Conservation (phyloP, 1,140 invertebrate genomes). For the Anastrepha obliqua region DNA sequence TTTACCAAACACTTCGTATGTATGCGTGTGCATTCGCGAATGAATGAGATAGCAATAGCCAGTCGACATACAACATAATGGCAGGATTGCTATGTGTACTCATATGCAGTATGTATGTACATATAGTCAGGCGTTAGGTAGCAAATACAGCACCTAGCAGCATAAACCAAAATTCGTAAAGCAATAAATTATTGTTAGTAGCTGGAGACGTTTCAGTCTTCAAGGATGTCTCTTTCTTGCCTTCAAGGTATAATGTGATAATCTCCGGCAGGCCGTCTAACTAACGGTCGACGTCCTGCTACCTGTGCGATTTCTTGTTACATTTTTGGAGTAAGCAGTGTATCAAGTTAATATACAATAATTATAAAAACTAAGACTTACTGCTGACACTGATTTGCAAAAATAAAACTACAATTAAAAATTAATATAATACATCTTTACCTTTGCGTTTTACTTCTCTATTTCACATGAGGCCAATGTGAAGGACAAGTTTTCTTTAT, state of each 20-base stretch:
- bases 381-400: background rate
- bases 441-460: background rate
- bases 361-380: background rate
- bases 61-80: background rate
- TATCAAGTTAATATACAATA: background rate
- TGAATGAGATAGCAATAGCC: conserved; percentile 32
- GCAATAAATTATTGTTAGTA: conserved; percentile 18
- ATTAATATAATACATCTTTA: background rate
- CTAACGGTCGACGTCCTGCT: background rate
- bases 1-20: background rate
- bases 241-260: background rate
- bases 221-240: conserved; percentile 31
- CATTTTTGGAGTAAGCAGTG: background rate
- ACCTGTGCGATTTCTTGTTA: conserved; percentile 13
- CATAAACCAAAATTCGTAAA: conserved; percentile 4
- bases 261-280: background rate
- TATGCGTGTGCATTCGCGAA: background rate
- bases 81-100: background rate
- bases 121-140: background rate
- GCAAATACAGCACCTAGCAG: background rate
- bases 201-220: background rate
- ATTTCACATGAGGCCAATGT: too few species aligned
- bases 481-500: too few species aligned
- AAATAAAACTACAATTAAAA: too few species aligned
- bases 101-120: background rate